Evolutionary conservation across 2,113 vertebrate genomes (phyloP), one percentile per base, ranked within the genome.

Genomic region (Cephalopterus ornatus): DNA sequence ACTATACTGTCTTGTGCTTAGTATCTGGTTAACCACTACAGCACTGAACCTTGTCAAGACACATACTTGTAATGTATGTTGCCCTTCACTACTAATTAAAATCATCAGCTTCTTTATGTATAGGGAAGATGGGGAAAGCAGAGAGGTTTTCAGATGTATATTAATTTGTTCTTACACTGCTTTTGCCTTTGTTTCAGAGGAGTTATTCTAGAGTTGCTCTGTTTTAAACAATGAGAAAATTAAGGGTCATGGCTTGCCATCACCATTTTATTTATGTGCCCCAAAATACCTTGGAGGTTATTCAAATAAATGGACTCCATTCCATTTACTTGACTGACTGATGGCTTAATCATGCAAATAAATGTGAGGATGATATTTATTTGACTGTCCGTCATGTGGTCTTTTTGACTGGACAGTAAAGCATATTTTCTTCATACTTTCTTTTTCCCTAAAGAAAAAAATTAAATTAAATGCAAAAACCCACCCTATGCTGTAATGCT

Each of bases 291-390:
- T 94, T 58, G 66, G 79, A 92, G 65, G 30, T 88, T 77, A 76
- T 88, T 96, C 68, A 95, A 92, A 93, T 85, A 95, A 95, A 95
- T 88, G 72, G 13, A 79, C 53, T 95, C 42, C 24, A 26, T 93
- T 95, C 91, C 70, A 52, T 93, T 96, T 94, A 84, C 80, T 85
- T 93, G 68, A 77, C 52, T 86, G 41, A 91, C 85, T 93, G 86
- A 96, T 95, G 79, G 94, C 94, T 94, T 95, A 94, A 96, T 96
- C 92, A 44, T 81, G 86, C 87, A 79, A 90, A 96, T 95, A 92
- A 91, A 96, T 93, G 77, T 82, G 76, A 86, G 55, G 81, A 77
- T 88, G 55, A 67, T 95, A 93, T 96, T 95, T 95, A 95, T 97
- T 95, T 95, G 81, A 89, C 86, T 93, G 35, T 88, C 84, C 1